These are phyloP conservation scores for Phortica okadai DNA, from an alignment of 2,888 invertebrate species.

Conservation along the genomic window DNA sequence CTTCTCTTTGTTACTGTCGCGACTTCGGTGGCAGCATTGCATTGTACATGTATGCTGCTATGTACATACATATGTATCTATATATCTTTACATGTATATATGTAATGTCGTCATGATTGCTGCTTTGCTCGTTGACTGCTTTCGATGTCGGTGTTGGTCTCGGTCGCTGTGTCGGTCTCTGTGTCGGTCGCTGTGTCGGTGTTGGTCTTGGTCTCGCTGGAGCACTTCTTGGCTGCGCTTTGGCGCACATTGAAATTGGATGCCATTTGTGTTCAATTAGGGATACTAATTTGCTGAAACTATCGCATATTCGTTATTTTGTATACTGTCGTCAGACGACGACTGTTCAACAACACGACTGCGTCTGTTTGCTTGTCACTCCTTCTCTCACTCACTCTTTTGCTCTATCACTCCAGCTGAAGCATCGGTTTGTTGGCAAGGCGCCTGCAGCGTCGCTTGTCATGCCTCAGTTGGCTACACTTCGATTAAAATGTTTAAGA, in stretches of 20 bases:
- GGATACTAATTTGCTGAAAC: conserved; percentile 65
- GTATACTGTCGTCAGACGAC: background rate
- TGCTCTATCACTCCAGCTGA: background rate
- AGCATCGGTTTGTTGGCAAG: background rate
- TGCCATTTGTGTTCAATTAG: conserved; percentile 72
- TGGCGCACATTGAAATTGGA: conserved; percentile 60
- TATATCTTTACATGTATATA: background rate
- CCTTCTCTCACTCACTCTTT: background rate
- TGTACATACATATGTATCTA: background rate
- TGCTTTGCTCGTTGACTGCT: background rate
- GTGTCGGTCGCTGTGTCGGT: background rate
- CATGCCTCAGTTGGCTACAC: conserved; percentile 11
- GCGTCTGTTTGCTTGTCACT: background rate
- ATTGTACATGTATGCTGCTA: background rate
- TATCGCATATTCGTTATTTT: conserved; percentile 31
- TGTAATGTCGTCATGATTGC: background rate
- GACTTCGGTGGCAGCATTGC: conserved; percentile 9
- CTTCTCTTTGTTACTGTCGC: background rate
- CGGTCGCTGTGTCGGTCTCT: background rate
- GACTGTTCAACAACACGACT: too few relatives aligned
- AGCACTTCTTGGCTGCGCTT: conserved; percentile 24
- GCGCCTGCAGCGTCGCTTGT: background rate
- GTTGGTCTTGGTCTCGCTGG: background rate
- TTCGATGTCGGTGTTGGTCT: too few relatives aligned
- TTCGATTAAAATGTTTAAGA: conserved; percentile 31